Percentiles rank a stretch among this genome's conserved stretches.
phyloP scores from a whole-genome alignment of 2,113 vertebrate genomes.

The Argyrosomus japonicus region DNA sequence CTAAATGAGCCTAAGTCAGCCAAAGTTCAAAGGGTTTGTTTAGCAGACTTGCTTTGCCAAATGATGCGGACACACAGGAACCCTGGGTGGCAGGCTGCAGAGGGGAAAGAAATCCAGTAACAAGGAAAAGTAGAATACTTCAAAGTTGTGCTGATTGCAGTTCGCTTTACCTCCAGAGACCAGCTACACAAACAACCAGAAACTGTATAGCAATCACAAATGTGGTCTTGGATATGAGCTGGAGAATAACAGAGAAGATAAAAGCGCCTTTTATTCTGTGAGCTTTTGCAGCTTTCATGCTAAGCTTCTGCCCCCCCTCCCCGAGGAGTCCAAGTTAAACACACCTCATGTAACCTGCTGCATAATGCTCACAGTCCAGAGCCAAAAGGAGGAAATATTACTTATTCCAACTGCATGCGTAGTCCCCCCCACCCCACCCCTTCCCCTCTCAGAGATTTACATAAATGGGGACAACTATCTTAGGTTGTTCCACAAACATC shows the following conservation, averaged over 20 bases:
- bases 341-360: conserved; percentile 45
- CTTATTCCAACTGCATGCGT: not conserved
- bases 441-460: not conserved
- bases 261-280: conserved; percentile 40
- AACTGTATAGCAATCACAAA: conserved; percentile 30
- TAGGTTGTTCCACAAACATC: conserved; percentile 1
- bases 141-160: conserved; percentile 54
- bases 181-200: conserved; percentile 54
- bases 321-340: conserved; percentile 51
- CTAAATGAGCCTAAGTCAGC: conserved; percentile 62
- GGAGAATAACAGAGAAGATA: conserved; percentile 56
- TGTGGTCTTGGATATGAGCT: conserved; percentile 43
- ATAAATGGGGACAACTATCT: conserved; percentile 17
- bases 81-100: conserved; percentile 40
- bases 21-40: conserved; percentile 67
- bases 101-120: conserved; percentile 17
- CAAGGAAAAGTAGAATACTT: conserved; percentile 41
- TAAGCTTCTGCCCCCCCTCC: conserved; percentile 30
- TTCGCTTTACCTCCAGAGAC: conserved; percentile 57
- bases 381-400: not conserved
- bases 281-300: conserved; percentile 36
- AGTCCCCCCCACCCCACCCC: not conserved
- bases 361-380: conserved; percentile 15
- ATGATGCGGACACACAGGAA: conserved; percentile 34
- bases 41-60: conserved; percentile 36